phyloP scores from a whole-genome alignment of 2,797 vertebrate species.

The Rhincodon typus region DNA sequence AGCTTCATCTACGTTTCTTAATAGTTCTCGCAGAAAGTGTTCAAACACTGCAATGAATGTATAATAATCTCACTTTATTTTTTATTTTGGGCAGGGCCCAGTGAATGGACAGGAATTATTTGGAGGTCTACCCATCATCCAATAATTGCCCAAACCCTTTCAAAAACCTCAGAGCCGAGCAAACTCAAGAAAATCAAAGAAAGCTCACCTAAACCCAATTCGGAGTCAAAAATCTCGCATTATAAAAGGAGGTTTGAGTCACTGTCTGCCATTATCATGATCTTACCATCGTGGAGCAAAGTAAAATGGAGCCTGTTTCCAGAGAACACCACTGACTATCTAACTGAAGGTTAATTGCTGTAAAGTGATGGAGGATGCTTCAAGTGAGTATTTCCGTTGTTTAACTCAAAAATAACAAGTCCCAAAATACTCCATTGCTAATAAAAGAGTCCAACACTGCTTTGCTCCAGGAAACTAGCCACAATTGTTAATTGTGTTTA shows the following conservation, averaged over 20 bases:
- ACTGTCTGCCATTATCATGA: neutral
- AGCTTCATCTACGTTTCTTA: neutral
- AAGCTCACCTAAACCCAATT: neutral
- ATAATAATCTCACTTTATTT: neutral
- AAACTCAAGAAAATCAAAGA: neutral
- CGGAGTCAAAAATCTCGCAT: neutral
- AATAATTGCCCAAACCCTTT: neutral
- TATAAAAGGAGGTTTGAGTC: neutral
- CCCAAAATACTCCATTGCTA: neutral
- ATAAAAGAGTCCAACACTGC: neutral
- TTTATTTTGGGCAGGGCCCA: conserved; percentile 1
- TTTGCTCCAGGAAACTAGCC: neutral
- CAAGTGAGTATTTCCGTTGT: neutral
- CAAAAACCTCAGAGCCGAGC: neutral
- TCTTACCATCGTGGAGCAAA: neutral
- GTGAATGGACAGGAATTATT: neutral
- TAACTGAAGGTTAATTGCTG: neutral
- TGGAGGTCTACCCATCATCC: neutral
- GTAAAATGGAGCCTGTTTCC: neutral
- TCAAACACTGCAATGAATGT: neutral
- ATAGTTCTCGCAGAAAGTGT: neutral
- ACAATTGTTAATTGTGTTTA: neutral
- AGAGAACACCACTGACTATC: neutral
- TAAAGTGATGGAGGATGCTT: neutral
- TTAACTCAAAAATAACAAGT: neutral